Conservation (phyloP, 2,888 invertebrate genomes). For the Nomada lathburiana region DNA sequence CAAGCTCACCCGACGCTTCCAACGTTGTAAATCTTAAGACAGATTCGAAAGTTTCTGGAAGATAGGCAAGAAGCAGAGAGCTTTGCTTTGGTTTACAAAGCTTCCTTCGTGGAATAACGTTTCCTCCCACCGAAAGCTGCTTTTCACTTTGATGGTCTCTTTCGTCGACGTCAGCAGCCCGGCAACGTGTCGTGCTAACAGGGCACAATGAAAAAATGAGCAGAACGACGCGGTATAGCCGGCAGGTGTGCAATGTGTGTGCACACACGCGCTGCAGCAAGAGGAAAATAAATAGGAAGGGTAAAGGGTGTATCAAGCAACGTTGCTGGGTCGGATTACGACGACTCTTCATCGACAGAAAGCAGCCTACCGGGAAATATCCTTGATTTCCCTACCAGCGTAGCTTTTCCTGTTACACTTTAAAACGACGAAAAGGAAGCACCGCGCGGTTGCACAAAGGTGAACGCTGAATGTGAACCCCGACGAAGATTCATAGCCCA, state of each 20-base stretch:
- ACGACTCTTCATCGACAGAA: constrained; percentile 36
- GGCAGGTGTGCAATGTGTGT: neutral
- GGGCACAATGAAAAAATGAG: constrained; percentile 28
- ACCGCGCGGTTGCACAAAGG: neutral
- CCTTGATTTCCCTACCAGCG: constrained; percentile 13
- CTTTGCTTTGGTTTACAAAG: constrained; percentile 3
- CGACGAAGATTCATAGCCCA: constrained; percentile 46
- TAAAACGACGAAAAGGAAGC: too few species aligned
- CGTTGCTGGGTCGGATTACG: constrained; percentile 27
- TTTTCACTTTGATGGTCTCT: neutral
- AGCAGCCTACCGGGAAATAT: constrained; percentile 41
- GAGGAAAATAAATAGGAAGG: neutral
- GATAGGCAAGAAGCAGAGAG: neutral
- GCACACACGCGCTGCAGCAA: too few species aligned
- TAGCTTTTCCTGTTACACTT: neutral
- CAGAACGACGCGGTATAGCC: neutral
- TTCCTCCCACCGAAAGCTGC: neutral
- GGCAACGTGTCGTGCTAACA: constrained; percentile 9
- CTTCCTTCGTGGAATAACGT: neutral
- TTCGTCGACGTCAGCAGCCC: neutral
- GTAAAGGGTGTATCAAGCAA: neutral
- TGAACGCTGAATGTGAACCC: constrained; percentile 19
- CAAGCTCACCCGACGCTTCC: neutral
- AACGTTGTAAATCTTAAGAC: neutral
- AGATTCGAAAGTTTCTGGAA: neutral